Conservation (phyloP, 2,888 invertebrate genomes). For the Torymus auratus region DNA sequence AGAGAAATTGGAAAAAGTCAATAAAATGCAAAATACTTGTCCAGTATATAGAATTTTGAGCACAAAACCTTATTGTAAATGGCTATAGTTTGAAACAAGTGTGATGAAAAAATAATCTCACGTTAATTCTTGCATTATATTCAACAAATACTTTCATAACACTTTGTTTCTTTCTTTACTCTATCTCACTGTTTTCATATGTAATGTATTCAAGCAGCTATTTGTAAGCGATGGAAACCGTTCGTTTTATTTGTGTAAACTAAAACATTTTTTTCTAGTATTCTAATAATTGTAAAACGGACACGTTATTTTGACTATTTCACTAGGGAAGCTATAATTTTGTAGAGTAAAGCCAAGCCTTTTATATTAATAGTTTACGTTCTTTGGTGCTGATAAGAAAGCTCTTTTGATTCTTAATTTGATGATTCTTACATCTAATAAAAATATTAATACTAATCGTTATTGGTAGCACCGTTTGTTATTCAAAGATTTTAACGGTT, state of each 20-base stretch:
- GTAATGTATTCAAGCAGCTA: slow-evolving; percentile 42
- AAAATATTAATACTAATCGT: too few relatives aligned
- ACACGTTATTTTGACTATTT: neutral
- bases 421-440: too few relatives aligned
- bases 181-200: slow-evolving; percentile 20
- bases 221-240: slow-evolving; percentile 6
- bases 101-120: slow-evolving; percentile 2
- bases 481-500: too few relatives aligned
- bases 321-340: slow-evolving; percentile 33
- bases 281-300: slow-evolving; percentile 15
- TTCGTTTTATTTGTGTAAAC: neutral
- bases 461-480: too few relatives aligned
- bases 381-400: slow-evolving; percentile 44
- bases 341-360: slow-evolving; percentile 53
- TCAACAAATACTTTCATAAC: neutral
- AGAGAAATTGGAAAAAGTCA: slow-evolving; percentile 28
- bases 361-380: slow-evolving; percentile 12
- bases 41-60: slow-evolving; percentile 24
- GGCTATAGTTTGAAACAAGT: slow-evolving; percentile 42
- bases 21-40: slow-evolving; percentile 46
- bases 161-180: slow-evolving; percentile 44
- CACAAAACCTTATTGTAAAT: neutral
- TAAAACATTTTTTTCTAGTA: slow-evolving; percentile 8
- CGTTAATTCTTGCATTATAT: neutral
- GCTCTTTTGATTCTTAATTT: neutral